Evolutionary conservation across 2,797 vertebrate genomes (phyloP).

Genomic region (Gouania willdenowi): DNA sequence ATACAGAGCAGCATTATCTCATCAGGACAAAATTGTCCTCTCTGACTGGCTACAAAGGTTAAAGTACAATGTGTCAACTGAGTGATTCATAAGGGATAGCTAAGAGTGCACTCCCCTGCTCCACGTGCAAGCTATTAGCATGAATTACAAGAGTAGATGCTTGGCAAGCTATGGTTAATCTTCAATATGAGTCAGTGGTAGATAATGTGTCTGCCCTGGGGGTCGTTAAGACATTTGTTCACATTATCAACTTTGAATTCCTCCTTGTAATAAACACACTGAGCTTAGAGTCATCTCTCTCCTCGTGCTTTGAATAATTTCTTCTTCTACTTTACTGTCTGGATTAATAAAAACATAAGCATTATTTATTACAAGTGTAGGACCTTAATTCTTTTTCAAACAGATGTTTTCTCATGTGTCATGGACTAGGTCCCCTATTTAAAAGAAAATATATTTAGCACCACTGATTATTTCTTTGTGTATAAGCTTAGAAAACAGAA

Average conservation of each 20-base stretch:
- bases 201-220: background rate
- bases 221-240: conserved; percentile 4
- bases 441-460: no score
- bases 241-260: background rate
- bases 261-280: background rate
- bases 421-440: no score
- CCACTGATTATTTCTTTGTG: no score
- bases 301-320: no score
- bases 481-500: no score
- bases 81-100: background rate
- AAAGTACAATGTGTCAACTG: background rate
- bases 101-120: background rate
- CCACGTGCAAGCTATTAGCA: conserved; percentile 1
- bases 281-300: background rate
- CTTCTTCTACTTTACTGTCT: no score
- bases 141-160: background rate
- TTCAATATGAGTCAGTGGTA: background rate
- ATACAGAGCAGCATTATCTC: no score
- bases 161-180: background rate
- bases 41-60: background rate
- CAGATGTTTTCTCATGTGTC: conserved; percentile 16
- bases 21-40: conserved; percentile 1
- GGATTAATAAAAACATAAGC: no score
- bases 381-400: no score
- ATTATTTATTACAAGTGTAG: no score